A percentile compares a stretch with the other conserved stretches of the same genome.
phyloP scores from a whole-genome alignment of 2,113 vertebrate species.

The Colaptes auratus region DNA sequence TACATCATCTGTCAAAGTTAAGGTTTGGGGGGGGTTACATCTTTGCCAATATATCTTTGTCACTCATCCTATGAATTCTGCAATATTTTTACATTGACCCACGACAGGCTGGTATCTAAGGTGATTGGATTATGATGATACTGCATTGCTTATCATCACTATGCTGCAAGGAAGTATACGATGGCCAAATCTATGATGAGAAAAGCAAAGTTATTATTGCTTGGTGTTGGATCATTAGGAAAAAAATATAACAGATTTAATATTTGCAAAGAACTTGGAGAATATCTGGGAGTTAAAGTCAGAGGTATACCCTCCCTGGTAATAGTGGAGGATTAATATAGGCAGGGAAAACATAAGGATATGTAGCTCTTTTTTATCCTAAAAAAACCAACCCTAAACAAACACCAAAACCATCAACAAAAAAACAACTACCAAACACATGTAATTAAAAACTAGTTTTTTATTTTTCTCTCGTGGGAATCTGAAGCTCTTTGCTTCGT shows the following conservation, averaged over 20 bases:
- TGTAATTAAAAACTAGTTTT: too few species aligned
- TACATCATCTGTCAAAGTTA: neutral
- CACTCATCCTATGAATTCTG: neutral
- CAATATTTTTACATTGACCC: neutral
- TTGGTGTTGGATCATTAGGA: neutral
- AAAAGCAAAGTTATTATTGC: neutral
- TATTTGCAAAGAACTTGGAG: neutral
- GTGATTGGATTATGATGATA: neutral
- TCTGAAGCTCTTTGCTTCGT: neutral
- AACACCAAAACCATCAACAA: too few species aligned
- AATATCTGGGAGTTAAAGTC: neutral
- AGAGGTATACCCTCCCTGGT: neutral
- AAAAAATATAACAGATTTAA: neutral
- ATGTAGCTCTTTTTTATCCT: neutral
- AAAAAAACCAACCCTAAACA: neutral
- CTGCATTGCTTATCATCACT: neutral
- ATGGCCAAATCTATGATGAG: neutral
- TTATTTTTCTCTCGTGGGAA: neutral
- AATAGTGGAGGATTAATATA: neutral
- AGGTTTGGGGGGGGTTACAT: neutral
- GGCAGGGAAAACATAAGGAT: neutral
- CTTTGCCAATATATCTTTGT: neutral
- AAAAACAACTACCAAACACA: too few species aligned
- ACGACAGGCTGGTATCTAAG: neutral
- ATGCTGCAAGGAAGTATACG: neutral